Evolutionary conservation across 2,797 vertebrate species (phyloP).

Genomic region (Danio aesculapii): DNA sequence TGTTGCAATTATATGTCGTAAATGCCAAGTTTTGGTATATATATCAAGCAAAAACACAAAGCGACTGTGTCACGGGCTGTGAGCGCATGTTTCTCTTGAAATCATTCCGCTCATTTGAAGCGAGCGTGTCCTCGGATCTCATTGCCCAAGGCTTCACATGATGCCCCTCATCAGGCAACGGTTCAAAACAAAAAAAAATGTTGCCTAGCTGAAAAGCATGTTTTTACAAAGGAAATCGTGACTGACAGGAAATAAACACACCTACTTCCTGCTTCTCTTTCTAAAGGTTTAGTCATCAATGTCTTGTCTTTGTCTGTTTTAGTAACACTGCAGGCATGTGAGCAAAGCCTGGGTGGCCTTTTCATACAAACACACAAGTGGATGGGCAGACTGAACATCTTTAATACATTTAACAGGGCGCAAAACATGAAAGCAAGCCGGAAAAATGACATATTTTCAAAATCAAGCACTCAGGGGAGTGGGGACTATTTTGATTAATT

Average conservation of each 20-base stretch:
- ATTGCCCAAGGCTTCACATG: constrained; percentile 20
- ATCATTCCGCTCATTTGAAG: constrained; percentile 22
- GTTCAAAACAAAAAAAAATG: constrained; percentile 26
- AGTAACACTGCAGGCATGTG: constrained; percentile 6
- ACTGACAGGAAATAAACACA: constrained; percentile 49
- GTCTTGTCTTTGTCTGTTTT: constrained; percentile 35
- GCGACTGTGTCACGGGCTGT: neutral
- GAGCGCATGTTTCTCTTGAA: constrained; percentile 2
- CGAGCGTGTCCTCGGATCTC: neutral
- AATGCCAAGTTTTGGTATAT: constrained; percentile 17
- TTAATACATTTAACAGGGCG: neutral
- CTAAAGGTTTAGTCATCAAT: constrained; percentile 34
- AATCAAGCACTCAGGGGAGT: neutral
- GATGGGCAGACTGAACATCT: constrained; percentile 19
- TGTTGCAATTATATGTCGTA: neutral
- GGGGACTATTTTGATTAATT: neutral
- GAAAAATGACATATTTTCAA: too few species aligned
- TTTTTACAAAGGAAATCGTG: constrained; percentile 35
- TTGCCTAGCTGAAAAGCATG: constrained; percentile 34
- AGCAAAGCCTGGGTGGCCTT: constrained; percentile 20
- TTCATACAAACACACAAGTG: constrained; percentile 36
- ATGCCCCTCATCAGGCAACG: constrained; percentile 11
- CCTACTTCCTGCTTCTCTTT: constrained; percentile 44
- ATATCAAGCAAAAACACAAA: constrained; percentile 19
- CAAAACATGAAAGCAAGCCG: neutral